Conservation (phyloP, 1,140 invertebrate species). For the Diachasmimorpha longicaudata region DNA sequence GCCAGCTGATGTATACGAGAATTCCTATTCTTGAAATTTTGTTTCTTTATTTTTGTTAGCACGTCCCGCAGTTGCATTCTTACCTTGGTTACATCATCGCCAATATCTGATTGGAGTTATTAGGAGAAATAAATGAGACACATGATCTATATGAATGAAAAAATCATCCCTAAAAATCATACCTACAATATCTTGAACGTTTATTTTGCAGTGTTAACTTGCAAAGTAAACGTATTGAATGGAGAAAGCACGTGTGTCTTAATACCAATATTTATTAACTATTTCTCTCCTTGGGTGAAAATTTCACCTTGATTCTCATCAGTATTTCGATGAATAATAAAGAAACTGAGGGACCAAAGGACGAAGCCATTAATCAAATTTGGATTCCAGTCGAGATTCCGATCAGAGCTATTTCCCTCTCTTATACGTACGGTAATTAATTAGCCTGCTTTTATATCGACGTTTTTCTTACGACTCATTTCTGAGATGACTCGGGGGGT, state of each 20-base stretch:
- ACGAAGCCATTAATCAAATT: constrained; percentile 23
- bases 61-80: background rate
- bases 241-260: too few species aligned
- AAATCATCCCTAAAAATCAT: too few species aligned
- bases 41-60: background rate
- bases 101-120: too few species aligned
- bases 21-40: background rate
- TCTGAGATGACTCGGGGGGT: background rate
- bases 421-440: constrained; percentile 20
- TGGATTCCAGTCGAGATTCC: constrained; percentile 22
- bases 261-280: background rate
- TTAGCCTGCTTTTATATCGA: constrained; percentile 20
- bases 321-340: background rate
- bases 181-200: too few species aligned
- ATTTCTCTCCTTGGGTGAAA: background rate
- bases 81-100: background rate
- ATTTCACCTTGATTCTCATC: background rate
- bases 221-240: too few species aligned
- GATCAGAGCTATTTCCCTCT: constrained; percentile 20
- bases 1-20: constrained; percentile 42
- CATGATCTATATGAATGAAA: too few species aligned
- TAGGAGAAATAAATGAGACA: too few species aligned
- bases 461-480: constrained; percentile 19
- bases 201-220: too few species aligned
- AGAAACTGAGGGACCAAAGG: background rate